Conservation (phyloP, 1,140 invertebrate species). For the Homarus americanus region DNA sequence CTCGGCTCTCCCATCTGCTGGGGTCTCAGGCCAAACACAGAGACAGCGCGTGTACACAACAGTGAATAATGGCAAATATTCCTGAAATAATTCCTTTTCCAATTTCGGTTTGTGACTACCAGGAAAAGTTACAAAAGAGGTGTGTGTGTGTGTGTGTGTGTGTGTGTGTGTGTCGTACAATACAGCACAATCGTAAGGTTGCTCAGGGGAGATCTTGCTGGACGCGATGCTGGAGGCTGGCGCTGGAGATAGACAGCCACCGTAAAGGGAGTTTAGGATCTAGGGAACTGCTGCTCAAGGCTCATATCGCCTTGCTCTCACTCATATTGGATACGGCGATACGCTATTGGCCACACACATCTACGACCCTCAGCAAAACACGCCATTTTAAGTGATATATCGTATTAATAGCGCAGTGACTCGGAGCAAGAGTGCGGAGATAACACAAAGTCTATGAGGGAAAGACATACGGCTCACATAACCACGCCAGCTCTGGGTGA, state of each 20-base stretch:
- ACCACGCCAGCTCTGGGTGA: neutral
- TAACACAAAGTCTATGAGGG: neutral
- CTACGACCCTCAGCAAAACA: neutral
- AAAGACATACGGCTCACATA: neutral
- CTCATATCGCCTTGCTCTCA: neutral
- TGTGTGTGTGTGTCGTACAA: neutral
- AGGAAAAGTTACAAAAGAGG: too few species aligned
- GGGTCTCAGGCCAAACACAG: too few species aligned
- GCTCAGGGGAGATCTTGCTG: neutral
- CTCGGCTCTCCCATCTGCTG: too few species aligned
- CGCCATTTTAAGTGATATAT: neutral
- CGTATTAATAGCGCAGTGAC: neutral
- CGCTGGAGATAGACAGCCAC: neutral
- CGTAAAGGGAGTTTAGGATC: neutral
- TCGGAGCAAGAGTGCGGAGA: neutral
- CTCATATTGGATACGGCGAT: neutral
- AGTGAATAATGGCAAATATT: too few species aligned
- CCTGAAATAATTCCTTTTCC: too few species aligned
- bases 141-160: neutral
- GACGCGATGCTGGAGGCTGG: neutral
- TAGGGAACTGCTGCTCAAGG: neutral
- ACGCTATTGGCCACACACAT: neutral
- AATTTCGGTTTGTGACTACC: too few species aligned
- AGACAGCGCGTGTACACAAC: too few species aligned
- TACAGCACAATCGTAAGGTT: neutral